Evolutionary conservation across 2,113 vertebrate genomes (phyloP), one percentile per base, ranked within the genome.

Genomic region (Mungos mungo): DNA sequence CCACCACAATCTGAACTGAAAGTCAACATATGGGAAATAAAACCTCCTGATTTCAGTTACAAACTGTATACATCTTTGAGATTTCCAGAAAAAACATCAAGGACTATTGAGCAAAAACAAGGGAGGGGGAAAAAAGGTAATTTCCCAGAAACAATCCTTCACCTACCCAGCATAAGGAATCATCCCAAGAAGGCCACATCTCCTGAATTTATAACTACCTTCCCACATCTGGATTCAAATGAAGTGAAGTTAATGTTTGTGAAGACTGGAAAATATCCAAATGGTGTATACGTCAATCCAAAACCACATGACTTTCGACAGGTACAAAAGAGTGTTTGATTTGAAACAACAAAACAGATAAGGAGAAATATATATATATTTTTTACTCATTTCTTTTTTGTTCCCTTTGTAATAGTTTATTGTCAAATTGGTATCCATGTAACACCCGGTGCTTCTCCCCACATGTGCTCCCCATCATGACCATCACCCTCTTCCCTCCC

Each of bases 301-400:
- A 99, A 98, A 96, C 98, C 92, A n/a, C 97, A 98, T 16, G 45
- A 99, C 96, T 99, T 99, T 80, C 98, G 98, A 98, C 98, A 98
- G 81, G 98, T 90, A 57, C 54, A 47, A 35, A 76, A 79, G 52
- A 72, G 5, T 1, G 63, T 87, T 74, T 90, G 65, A 77, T 45
- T 80, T 35, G 68, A 79, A 76, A 80, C 16, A 90, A 72, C 5
- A 52, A 69, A 84, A 38, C 13, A 65, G 9, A n/a, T 45, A 57
- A 50, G 16, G 7, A 45, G 14, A 84, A 88, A 79, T 52, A 68
- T 23, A 25, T 41, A 77, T 63, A 45, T 33, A 71, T 80, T 65
- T 27, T 54, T 31, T 50, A 50, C 50, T 50, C 50, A 41, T 41
- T 41, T 41, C 41, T 41, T 41, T 4, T 41, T 41, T 38, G n/a